Evolutionary conservation across 2,888 invertebrate genomes (phyloP).

Genomic region (Dilophus febrilis): DNA sequence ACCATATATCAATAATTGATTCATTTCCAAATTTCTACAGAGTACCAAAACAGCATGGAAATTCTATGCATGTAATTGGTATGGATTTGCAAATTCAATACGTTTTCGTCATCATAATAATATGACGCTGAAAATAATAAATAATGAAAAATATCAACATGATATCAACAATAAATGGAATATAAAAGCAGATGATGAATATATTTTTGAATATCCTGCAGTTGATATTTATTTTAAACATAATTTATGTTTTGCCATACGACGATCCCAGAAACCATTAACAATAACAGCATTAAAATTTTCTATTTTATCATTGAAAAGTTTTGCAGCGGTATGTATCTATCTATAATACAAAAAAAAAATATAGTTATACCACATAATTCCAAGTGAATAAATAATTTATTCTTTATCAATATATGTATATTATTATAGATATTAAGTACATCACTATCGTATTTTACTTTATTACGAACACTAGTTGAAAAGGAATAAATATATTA

Average conservation of each 20-base stretch:
- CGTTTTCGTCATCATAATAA: not conserved
- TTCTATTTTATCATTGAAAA: conserved; percentile 24
- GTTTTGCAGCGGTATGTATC: conserved; percentile 21
- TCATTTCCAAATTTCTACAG: conserved; percentile 10
- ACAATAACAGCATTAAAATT: conserved; percentile 26
- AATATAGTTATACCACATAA: not conserved
- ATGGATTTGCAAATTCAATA: conserved; percentile 10
- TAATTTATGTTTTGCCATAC: conserved; percentile 21
- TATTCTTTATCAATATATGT: not conserved
- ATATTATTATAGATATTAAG: conserved; percentile 21
- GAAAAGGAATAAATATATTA: conserved; percentile 5
- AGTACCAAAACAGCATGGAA: conserved; percentile 18
- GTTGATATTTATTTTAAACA: conserved; percentile 16
- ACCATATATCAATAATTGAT: not conserved
- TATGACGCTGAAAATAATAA: conserved; percentile 1
- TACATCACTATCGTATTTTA: conserved; percentile 28
- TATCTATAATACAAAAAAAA: not conserved
- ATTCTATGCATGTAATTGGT: conserved; percentile 21
- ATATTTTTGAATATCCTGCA: too few species aligned
- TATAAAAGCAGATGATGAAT: too few species aligned
- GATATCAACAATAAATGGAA: too few species aligned
- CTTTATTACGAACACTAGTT: conserved; percentile 20
- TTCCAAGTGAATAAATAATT: not conserved
- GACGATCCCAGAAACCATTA: conserved; percentile 23
- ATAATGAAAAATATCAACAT: too few species aligned